Base-by-base conservation (phyloP, 2,113 vertebrate genomes). In the Mus pahari region DNA sequence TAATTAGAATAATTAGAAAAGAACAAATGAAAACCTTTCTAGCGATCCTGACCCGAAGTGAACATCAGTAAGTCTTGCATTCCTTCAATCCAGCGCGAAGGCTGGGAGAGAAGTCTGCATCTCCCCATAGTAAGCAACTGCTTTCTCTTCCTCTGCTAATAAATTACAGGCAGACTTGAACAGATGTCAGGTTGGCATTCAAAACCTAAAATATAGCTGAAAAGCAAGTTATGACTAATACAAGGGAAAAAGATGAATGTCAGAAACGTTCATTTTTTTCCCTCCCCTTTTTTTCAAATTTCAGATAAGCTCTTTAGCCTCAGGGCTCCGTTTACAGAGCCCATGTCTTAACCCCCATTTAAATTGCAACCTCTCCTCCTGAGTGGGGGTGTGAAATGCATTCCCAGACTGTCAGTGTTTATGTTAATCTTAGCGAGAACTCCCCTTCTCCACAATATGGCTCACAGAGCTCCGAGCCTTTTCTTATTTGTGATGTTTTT, bases 161-260 rank as follows among this genome's bases (percentile, higher is more conserved):
- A 98, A 98, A 99, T 99, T 97, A 98, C 88, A 97, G 26, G 87
- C 97, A 97, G 96, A 98, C 98, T 98, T 97, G 97, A 98, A 95
- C 97, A 98, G 98, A 98, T 98, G 98, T 98, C 98, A 98, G 93
- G 42, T 91, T 98, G 98, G 98, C 98, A 98, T 98, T 98, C 98
- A 97, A 98, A 98, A 98, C 92, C 97, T 98, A 98, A 99, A 98
- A 99, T 98, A 99, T 93, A 98, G 98, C 98, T 97, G 97, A 97
- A 97, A 98, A 99, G 98, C 98, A 99, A 98, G 98, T 99, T 96
- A 97, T 97, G 98, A 98, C 98, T 95, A 98, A 98, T 98, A 98
- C 98, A 98, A 96, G 97, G 97, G 93, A 97, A 97, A 98, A 98
- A 97, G 95, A 98, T 97, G 98, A 98, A 97, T 98, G 98, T 98